Evolutionary conservation across 2,797 vertebrate species (phyloP).

Genomic region (Phataginus tetradactyla): DNA sequence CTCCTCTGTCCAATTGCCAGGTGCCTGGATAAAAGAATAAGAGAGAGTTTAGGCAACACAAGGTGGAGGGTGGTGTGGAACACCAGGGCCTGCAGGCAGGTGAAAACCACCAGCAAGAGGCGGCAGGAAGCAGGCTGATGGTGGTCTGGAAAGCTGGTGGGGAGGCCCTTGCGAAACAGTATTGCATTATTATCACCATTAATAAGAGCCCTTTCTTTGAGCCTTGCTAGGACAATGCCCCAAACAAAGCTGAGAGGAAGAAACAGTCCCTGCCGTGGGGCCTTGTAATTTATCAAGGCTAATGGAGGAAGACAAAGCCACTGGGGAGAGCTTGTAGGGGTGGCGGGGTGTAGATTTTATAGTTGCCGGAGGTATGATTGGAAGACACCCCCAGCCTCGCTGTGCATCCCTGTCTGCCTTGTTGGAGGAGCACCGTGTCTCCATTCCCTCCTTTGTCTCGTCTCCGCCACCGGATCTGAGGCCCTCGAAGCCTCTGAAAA

Average conservation of each 20-base stretch:
- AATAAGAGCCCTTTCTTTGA: conserved; percentile 77
- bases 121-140: not conserved
- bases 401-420: not conserved
- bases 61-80: not conserved
- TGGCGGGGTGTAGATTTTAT: not conserved
- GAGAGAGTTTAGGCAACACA: not conserved
- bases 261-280: conserved; percentile 61
- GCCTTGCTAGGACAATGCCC: conserved; percentile 60
- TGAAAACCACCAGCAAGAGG: not conserved
- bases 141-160: conserved; percentile 19
- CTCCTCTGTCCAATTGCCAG: not conserved
- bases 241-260: conserved; percentile 74
- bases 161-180: conserved; percentile 62
- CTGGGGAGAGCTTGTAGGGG: not conserved
- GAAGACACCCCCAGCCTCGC: not conserved
- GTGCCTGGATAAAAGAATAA: not conserved
- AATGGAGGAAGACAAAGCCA: not conserved
- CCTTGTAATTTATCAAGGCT: conserved; percentile 64
- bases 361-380: not conserved
- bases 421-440: not conserved
- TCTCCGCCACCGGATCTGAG: not conserved
- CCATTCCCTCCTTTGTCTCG: conserved; percentile 17
- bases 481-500: not conserved
- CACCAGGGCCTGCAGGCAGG: not conserved
- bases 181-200: conserved; percentile 70